Percentiles rank a stretch among this genome's conserved stretches.
Evolutionary conservation across 2,888 invertebrate genomes (phyloP).

Genomic region (Argyresthia albistria): DNA sequence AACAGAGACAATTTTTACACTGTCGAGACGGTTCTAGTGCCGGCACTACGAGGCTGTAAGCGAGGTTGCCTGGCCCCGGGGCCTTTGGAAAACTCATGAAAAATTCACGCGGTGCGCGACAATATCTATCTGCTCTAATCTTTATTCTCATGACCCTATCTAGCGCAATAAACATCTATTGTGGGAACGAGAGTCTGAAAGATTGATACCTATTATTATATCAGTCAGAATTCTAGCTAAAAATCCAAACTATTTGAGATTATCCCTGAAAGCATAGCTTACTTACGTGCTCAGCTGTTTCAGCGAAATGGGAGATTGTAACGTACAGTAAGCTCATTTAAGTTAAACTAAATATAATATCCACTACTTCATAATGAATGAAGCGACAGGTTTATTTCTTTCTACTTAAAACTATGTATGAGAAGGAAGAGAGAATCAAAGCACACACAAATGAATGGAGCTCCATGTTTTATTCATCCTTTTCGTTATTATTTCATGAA

Average conservation of each 20-base stretch:
- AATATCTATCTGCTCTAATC: slow-evolving; percentile 18
- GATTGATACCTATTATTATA: too few species aligned
- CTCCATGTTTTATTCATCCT: slow-evolving; percentile 23
- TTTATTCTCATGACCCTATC: too few species aligned
- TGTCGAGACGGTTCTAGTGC: neutral
- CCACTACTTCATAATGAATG: neutral
- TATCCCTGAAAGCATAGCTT: too few species aligned
- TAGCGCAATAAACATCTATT: too few species aligned
- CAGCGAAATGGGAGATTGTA: too few species aligned
- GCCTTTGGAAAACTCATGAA: slow-evolving; percentile 54
- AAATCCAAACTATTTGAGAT: too few species aligned
- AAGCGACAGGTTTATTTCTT: neutral
- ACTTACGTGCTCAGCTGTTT: too few species aligned
- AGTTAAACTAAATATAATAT: too few species aligned
- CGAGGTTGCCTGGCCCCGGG: slow-evolving; percentile 22
- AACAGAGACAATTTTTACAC: slow-evolving; percentile 31
- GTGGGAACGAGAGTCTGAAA: too few species aligned
- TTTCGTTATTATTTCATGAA: slow-evolving; percentile 18
- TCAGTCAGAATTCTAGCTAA: too few species aligned
- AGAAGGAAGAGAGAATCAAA: slow-evolving; percentile 12
- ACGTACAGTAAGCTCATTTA: too few species aligned
- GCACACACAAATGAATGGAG: slow-evolving; percentile 14
- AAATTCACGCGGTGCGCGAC: slow-evolving; percentile 43
- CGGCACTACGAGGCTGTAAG: neutral
- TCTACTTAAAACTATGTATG: too few species aligned